Evolutionary conservation across 2,113 vertebrate species (phyloP), one percentile per base, ranked within the genome.

Genomic region (Dasyornis broadbenti): DNA sequence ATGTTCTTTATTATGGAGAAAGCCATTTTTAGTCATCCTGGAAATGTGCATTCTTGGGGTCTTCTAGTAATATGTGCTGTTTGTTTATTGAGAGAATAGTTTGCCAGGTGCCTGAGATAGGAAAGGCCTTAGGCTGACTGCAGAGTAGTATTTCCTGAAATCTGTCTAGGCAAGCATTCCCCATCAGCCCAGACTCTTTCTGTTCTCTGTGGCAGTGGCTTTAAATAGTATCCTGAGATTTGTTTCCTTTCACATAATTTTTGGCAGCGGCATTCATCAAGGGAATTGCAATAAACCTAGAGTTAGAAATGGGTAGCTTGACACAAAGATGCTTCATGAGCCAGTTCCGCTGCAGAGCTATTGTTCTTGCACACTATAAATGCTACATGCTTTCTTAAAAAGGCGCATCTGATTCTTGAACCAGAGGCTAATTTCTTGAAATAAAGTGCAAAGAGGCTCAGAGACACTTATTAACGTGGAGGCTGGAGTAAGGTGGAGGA

Each of bases 161-260:
- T 91, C 71, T 86, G n/a, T 37, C 64, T 63, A 49, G 90, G 79
- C 92, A 88, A 40, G 76, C 37, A 89, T 81, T 79, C 52, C 50
- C 28, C 64, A 22, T 63, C 76, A 91, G 47, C 53, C 45, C 84
- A 54, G 87, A 35, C 33, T 76, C 77, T 63, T 57, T 82, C 82
- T 88, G 0, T 66, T 91, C 56, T 84, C 68, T 2, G 7, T 96
- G 90, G 56, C 68, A 88, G 47, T 61, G 80, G 71, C 72, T 94
- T 94, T 71, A 86, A 96, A 64, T 90, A 82, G 40, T 78, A 82
- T 79, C 82, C 10, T 69, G 92, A 93, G 79, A 60, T 90, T 89
- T 81, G 69, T 78, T 90, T 96, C 83, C 54, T 90, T 89, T 75
- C 42, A 22, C 35, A 8, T 78, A 6, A 10, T 63, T 89, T 83